Conservation (phyloP, 2,113 vertebrate species). For the Anser cygnoides region DNA sequence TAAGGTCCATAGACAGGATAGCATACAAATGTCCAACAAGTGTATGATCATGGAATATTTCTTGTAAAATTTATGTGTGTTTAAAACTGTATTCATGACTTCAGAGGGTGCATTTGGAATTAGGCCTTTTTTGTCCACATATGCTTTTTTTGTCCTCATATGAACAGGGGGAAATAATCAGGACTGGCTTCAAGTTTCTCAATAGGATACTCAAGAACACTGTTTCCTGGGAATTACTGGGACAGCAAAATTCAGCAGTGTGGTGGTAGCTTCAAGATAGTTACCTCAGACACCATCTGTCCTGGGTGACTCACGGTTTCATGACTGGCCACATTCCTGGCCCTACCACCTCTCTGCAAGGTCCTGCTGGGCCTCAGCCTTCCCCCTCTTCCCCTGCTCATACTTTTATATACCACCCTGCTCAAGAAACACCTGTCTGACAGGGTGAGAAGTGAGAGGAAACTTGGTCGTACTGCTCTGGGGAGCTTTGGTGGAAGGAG, state of each 20-base stretch:
- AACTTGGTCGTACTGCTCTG: rapidly evolving
- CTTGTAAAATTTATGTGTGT: background rate
- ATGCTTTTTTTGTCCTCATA: background rate
- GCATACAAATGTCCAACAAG: background rate
- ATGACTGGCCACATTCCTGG: background rate
- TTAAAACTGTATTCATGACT: conserved; percentile 5
- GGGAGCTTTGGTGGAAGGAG: background rate
- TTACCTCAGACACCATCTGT: background rate
- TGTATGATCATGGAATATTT: background rate
- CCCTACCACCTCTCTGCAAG: background rate
- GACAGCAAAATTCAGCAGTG: background rate
- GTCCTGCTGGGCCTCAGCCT: background rate
- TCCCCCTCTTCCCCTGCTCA: background rate
- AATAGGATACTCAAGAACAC: background rate
- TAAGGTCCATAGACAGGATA: background rate
- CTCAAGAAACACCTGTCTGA: background rate
- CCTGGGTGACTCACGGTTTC: background rate
- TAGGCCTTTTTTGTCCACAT: background rate
- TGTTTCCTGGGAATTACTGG: background rate
- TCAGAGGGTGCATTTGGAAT: conserved; percentile 20
- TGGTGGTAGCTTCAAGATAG: background rate
- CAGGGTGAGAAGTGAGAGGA: background rate
- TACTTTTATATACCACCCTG: background rate
- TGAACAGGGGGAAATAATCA: background rate
- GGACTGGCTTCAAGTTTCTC: background rate